Percentiles rank a stretch among this genome's conserved stretches.
Evolutionary conservation across 2,888 invertebrate genomes (phyloP).

Genomic region (Tanytarsus gracilentus): DNA sequence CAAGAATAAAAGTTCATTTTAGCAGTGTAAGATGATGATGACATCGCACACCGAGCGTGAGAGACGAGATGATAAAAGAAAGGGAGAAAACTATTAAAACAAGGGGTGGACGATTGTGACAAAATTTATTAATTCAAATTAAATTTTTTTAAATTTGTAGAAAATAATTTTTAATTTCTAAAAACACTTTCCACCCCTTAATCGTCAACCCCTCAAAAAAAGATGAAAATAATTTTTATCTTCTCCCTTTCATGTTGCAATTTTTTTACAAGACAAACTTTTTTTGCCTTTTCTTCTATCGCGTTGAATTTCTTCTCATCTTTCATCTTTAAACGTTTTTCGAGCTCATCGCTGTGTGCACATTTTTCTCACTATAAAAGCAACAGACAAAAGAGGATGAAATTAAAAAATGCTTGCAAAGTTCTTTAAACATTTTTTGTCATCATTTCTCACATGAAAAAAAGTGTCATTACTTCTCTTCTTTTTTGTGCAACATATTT

Average conservation of each 20-base stretch:
- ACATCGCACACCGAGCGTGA: constrained; percentile 6
- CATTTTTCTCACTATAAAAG: not conserved
- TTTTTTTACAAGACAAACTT: constrained; percentile 6
- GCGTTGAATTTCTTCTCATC: not conserved
- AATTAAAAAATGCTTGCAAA: not conserved
- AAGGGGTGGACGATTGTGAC: no score
- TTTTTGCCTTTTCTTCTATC: not conserved
- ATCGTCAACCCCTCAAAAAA: not conserved
- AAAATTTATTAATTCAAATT: no score
- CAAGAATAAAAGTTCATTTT: constrained; percentile 24
- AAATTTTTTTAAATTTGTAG: no score
- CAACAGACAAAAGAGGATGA: constrained; percentile 13
- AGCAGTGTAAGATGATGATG: not conserved
- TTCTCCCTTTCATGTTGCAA: not conserved
- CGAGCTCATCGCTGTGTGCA: not conserved
- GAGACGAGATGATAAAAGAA: not conserved
- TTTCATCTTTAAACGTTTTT: not conserved
- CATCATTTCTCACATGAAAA: no score
- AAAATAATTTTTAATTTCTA: no score
- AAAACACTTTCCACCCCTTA: no score
- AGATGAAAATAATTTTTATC: not conserved
- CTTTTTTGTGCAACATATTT: no score
- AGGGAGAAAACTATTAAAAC: no score
- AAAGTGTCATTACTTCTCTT: no score
- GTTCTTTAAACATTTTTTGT: no score